Evolutionary conservation across 2,113 vertebrate species (phyloP).

Genomic region (Megatriorchis doriae): DNA sequence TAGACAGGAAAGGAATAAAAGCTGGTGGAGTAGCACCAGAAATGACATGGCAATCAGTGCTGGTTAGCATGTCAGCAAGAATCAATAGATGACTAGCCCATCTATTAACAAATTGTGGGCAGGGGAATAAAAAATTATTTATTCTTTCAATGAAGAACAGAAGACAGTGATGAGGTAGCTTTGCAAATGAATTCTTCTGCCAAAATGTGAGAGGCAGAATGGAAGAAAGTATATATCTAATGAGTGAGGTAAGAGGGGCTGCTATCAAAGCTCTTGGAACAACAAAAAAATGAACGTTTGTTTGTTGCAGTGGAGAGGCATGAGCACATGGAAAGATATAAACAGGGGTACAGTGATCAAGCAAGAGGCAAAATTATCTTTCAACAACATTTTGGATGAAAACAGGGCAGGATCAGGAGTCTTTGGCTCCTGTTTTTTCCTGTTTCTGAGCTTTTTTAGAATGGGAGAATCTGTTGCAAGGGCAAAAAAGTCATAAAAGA

Average conservation of each 20-base stretch:
- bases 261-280: not conserved
- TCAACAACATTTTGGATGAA: not conserved
- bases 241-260: not conserved
- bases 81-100: not conserved
- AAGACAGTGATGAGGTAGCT: not conserved
- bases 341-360: not conserved
- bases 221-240: not conserved
- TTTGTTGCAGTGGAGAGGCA: not conserved
- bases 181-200: not conserved
- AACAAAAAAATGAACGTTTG: not conserved
- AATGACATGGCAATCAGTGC: not conserved
- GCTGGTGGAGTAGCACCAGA: not conserved
- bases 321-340: not conserved
- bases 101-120: not conserved
- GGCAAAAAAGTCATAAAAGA: not conserved
- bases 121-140: not conserved
- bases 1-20: not conserved
- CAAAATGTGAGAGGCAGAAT: not conserved
- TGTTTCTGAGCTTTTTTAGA: not conserved
- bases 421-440: not conserved
- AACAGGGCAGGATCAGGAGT: not conserved
- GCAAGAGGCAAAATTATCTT: not conserved
- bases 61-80: not conserved
- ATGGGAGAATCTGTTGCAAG: not conserved
- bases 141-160: not conserved